These are phyloP conservation scores for Gymnocypris eckloni DNA, from an alignment of 2,797 vertebrate genomes.

Conservation along the genomic window DNA sequence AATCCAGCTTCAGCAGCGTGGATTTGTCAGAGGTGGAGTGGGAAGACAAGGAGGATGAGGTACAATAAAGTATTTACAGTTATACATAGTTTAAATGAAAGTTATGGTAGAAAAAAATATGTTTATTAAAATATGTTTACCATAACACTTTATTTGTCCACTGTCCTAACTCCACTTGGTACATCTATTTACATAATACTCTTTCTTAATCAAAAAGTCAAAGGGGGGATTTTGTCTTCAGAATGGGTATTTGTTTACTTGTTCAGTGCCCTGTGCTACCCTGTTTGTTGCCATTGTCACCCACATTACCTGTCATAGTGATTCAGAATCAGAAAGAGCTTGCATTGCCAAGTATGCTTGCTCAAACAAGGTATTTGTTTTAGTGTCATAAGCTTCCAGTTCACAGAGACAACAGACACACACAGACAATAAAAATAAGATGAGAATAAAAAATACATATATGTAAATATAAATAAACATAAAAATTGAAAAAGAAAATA, in stretches of 20 bases:
- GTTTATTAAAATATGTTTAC: neutral
- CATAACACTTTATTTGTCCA: neutral
- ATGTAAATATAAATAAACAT: too few species aligned
- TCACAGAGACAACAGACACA: too few species aligned
- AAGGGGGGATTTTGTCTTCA: neutral
- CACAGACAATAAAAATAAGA: too few species aligned
- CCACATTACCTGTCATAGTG: neutral
- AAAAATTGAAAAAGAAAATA: too few species aligned
- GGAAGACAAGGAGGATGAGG: slow-evolving; percentile 88
- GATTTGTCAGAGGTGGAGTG: slow-evolving; percentile 90
- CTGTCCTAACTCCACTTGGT: neutral
- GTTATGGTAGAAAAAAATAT: neutral
- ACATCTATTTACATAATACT: neutral
- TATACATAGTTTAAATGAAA: neutral
- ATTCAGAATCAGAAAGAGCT: too few species aligned
- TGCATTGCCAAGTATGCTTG: too few species aligned
- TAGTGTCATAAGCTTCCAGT: too few species aligned
- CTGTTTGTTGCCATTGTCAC: neutral
- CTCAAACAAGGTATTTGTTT: too few species aligned
- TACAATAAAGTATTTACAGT: slow-evolving; percentile 50
- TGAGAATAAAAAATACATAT: too few species aligned
- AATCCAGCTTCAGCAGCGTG: slow-evolving; percentile 87
- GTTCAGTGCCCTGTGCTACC: neutral
- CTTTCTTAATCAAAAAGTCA: neutral
- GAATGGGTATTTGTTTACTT: neutral